These are phyloP conservation scores for Pyrochroa serraticornis DNA, from an alignment of 2,888 invertebrate species.

Conservation along the genomic window DNA sequence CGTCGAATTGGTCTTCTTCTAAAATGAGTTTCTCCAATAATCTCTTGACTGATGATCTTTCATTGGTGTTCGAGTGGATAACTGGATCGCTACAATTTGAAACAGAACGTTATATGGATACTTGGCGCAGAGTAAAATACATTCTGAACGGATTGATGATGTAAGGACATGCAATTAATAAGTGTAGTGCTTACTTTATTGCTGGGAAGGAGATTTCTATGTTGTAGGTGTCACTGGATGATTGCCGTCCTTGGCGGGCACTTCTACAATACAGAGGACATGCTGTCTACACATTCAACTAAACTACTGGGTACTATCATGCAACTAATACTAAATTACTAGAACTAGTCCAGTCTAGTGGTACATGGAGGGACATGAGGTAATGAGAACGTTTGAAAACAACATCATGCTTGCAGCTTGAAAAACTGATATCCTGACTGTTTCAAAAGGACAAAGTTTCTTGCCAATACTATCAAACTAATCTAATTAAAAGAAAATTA, in stretches of 20 bases:
- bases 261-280: slow-evolving; percentile 65
- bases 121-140: not conserved
- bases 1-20: slow-evolving; percentile 93
- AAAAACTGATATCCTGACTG: too few relatives aligned
- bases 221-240: slow-evolving; percentile 88
- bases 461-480: not conserved
- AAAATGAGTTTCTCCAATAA: slow-evolving; percentile 88
- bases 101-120: not conserved
- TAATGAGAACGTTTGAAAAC: too few relatives aligned
- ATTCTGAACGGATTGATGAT: slow-evolving; percentile 4
- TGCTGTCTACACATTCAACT: slow-evolving; percentile 53
- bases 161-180: slow-evolving; percentile 29
- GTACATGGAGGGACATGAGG: too few relatives aligned
- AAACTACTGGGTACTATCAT: slow-evolving; percentile 40
- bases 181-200: slow-evolving; percentile 74
- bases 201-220: slow-evolving; percentile 92
- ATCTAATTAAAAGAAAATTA: not conserved
- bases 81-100: slow-evolving; percentile 79
- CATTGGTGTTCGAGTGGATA: slow-evolving; percentile 83
- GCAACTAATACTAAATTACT: slow-evolving; percentile 18
- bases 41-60: slow-evolving; percentile 81
- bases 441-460: not conserved
- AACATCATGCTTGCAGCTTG: not conserved
- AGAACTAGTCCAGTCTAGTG: too few relatives aligned
- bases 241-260: slow-evolving; percentile 82